Evolutionary conservation across 1,140 invertebrate species (phyloP), one percentile per base, ranked within the genome.

Genomic region (Nilaparvata lugens): DNA sequence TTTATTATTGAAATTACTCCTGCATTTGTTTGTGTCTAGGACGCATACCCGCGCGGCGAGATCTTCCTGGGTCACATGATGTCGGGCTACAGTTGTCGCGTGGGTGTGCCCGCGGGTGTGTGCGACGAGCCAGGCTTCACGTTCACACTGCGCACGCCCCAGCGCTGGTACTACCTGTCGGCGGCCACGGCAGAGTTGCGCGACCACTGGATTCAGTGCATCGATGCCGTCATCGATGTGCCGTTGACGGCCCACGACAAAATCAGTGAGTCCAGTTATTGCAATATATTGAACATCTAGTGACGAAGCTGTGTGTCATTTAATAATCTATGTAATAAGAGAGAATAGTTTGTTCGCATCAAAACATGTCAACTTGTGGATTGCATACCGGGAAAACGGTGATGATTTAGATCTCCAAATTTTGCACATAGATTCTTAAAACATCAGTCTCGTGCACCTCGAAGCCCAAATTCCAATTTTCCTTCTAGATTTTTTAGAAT

Each of bases 41-140:
- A 91, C 71, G 86, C 91, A 0, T 87, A 89, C 76, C 88, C 92
- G 0, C 93, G 93, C 77, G 91, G 91, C 59, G 91, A 95, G 79
- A 89, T 95, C 62, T 94, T 93, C 72, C 76, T 95, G 63, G 88
- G 92, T 9, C 81, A 91, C 66, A 77, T 77, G 70, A 80, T 83
- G 56, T 86, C 89, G 64, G 87, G 87, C 2, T 94, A 87, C 70
- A 80, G 78, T 52, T 78, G 91, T 0, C 75, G 79, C 65, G 71
- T 78, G 21, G 76, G 83, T 61, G 77, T 82, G 66, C 81, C 85
- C 14, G 74, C 78, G 19, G 87, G 87, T 19, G 84, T 81, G 65
- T 85, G 84, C 68, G 84, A 87, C 63, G 84, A 87, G 63, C 83
- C 86, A 67, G 81, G 84, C 7, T 91, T 85, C 71, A 83, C 85